A percentile compares a stretch with the other conserved stretches of the same genome.
phyloP scores from a whole-genome alignment of 2,797 vertebrate species.

The Sebastes aleutianus region DNA sequence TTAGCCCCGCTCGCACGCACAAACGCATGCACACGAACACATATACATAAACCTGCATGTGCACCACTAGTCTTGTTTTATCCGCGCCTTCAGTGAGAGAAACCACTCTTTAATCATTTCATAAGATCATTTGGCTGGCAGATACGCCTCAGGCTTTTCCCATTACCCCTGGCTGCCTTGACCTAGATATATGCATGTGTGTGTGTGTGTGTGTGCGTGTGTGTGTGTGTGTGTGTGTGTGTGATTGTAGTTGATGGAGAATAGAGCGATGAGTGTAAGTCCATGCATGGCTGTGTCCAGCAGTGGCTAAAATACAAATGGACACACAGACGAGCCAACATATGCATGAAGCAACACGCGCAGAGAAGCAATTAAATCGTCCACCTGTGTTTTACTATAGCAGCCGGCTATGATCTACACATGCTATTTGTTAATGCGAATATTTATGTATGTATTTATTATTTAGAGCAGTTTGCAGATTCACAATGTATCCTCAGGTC shows the following conservation, averaged over 20 bases:
- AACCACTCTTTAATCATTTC: constrained; percentile 78
- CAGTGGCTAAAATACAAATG: constrained; percentile 33
- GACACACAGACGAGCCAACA: background rate
- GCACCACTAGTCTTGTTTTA: constrained; percentile 56
- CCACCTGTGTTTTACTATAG: background rate
- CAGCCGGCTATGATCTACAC: background rate
- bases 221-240: constrained; percentile 7
- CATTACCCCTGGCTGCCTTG: constrained; percentile 81
- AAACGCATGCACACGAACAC: constrained; percentile 38
- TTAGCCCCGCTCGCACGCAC: constrained; percentile 27
- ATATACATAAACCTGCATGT: constrained; percentile 50
- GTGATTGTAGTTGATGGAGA: constrained; percentile 43
- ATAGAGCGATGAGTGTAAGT: constrained; percentile 25
- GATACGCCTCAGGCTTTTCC: constrained; percentile 82
- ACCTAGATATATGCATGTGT: constrained; percentile 79
- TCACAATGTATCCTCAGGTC: background rate
- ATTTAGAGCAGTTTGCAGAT: background rate
- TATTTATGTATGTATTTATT: background rate
- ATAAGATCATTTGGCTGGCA: constrained; percentile 82
- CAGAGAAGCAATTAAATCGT: background rate
- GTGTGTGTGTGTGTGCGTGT: background rate
- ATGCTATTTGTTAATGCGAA: background rate
- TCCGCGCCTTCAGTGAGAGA: constrained; percentile 59
- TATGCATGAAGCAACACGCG: background rate
- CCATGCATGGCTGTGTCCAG: constrained; percentile 47